Evolutionary conservation across 1,140 invertebrate species (phyloP).

Genomic region (Conus betulinus): DNA sequence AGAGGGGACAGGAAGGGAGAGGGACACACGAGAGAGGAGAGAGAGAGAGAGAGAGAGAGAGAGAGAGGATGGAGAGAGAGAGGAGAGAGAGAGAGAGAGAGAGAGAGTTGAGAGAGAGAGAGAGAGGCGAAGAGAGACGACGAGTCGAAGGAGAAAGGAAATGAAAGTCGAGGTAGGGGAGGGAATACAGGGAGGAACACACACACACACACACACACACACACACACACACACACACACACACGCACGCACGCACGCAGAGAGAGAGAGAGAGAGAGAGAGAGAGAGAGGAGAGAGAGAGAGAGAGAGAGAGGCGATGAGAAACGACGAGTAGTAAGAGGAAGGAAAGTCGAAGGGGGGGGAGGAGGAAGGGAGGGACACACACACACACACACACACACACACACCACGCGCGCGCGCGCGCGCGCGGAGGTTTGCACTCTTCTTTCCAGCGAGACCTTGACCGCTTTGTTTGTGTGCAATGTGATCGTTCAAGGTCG

Average conservation of each 20-base stretch:
- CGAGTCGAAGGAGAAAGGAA: no score
- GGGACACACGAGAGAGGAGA: background rate
- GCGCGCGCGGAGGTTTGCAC: no score
- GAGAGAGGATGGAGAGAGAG: background rate
- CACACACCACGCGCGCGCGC: no score
- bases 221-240: background rate
- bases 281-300: background rate
- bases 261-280: background rate
- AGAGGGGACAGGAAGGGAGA: no score
- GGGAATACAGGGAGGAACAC: background rate
- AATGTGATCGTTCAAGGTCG: no score
- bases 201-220: background rate
- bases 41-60: conserved; percentile 17
- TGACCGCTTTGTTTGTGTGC: no score
- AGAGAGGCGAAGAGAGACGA: no score
- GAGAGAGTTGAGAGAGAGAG: background rate
- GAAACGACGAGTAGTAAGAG: no score
- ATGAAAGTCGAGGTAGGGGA: background rate
- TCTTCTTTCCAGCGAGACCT: no score
- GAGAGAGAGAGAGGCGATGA: background rate
- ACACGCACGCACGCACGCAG: background rate
- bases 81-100: background rate
- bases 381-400: no score
- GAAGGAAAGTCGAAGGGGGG: no score
- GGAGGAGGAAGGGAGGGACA: no score